Evolutionary conservation across 2,113 vertebrate genomes (phyloP), one percentile per base, ranked within the genome.

Genomic region (Podarcis cretensis): DNA sequence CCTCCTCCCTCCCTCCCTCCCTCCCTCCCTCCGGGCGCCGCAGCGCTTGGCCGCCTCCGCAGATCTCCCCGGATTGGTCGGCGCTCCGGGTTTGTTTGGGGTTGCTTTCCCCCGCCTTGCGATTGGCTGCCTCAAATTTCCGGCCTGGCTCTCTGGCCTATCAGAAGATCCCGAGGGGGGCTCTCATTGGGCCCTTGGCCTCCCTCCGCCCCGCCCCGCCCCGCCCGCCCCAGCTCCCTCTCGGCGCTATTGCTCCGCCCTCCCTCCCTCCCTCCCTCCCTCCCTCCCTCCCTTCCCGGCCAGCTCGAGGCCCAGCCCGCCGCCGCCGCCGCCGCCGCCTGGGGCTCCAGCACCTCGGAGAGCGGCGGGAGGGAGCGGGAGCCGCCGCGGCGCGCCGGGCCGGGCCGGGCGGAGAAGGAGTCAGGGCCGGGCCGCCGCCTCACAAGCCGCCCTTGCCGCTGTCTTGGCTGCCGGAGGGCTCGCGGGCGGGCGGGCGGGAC

Each of bases 311-410:
- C 12, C 32, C 32, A 6, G 1, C 14, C 6, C 35, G 35, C 35
- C 35, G 48, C 35, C 18, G 76, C 18, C 18, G 10, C 6, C 35
- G 35, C 35, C 35, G 48, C 35, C 18, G 76, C 18, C 18, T 23
- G 59, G 48, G 93, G 9, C 81, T 93, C 93, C 94, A 92, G 95
- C 77, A 92, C 91, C 94, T 91, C 63, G 95, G 93, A 92, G 93
- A 94, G 59, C 57, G 88, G 87, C 90, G 54, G 82, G 9, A 35
- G 27, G 63, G 69, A 6, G 40, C 7, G 87, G 6, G 48, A 6
- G 48, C 14, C 21, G 43, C 23, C 21, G 43, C 23, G 40, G 40
- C 5, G 21, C 66, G 69, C n/a, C n/a, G n/a, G n/a, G n/a, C 48
- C 9, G 30, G 83, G 83, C 83, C 68, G 13, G 37, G 37, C 57